These are phyloP conservation scores for Ursus arctos DNA, from an alignment of 2,113 vertebrate species.

Conservation along the genomic window DNA sequence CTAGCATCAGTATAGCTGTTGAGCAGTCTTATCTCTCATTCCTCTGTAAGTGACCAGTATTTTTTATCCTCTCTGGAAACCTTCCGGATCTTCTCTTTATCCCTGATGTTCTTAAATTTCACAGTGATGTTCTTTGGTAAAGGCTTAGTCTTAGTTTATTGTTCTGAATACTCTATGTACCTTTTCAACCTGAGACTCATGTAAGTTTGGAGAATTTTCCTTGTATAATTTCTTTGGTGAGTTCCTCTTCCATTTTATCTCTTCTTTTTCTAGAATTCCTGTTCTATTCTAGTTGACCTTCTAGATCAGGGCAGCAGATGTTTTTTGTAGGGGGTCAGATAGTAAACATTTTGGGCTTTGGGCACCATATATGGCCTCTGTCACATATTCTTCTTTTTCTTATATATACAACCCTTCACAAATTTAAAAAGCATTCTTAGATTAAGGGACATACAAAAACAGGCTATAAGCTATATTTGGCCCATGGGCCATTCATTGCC, in stretches of 20 bases:
- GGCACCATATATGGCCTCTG: not conserved
- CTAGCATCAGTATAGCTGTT: not conserved
- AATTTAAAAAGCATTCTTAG: conserved; percentile 2
- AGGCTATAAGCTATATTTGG: not conserved
- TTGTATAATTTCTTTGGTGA: not conserved
- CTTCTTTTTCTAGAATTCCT: conserved; percentile 15
- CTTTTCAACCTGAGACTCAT: conserved; percentile 9
- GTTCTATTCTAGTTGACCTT: not conserved
- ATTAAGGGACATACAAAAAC: not conserved
- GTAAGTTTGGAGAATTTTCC: not conserved
- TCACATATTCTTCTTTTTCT: not conserved
- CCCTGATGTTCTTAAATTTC: not conserved
- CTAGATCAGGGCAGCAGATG: not conserved
- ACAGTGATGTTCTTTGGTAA: not conserved
- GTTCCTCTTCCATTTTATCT: not conserved
- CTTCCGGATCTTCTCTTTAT: not conserved
- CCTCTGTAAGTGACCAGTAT: not conserved
- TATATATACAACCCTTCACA: not conserved
- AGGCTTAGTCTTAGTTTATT: not conserved
- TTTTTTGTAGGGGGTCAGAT: not conserved
- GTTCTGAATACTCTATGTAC: not conserved
- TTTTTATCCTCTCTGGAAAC: not conserved
- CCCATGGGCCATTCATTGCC: not conserved
- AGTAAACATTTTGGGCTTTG: not conserved
- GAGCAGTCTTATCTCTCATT: not conserved